phyloP scores from a whole-genome alignment of 2,888 invertebrate genomes.

The Muscina levida region DNA sequence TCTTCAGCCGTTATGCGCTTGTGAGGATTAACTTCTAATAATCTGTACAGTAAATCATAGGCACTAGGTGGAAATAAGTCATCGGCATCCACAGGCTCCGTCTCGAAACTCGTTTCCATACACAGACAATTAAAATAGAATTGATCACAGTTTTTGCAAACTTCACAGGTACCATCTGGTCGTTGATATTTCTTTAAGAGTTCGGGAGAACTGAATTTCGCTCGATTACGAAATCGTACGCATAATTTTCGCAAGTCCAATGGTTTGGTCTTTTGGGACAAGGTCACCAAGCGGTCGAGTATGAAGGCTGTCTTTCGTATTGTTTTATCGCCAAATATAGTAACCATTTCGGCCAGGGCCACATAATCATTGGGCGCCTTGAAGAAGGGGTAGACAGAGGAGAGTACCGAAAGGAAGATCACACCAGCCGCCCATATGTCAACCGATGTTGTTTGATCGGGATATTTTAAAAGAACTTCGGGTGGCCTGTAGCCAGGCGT shows the following conservation, averaged over 20 bases:
- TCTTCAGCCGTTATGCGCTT: constrained; percentile 86
- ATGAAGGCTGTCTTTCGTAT: constrained; percentile 85
- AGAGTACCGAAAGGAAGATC: constrained; percentile 88
- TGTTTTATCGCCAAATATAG: constrained; percentile 87
- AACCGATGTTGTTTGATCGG: constrained; percentile 90
- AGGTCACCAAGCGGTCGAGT: constrained; percentile 82
- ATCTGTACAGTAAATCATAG: constrained; percentile 85
- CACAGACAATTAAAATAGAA: constrained; percentile 79
- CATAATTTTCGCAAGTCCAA: constrained; percentile 81
- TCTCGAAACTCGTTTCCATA: constrained; percentile 72
- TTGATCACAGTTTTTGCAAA: constrained; percentile 79
- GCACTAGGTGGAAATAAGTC: constrained; percentile 85
- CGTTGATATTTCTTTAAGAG: constrained; percentile 73
- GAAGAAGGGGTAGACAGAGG: constrained; percentile 91
- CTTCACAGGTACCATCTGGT: constrained; percentile 72
- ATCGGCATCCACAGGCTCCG: constrained; percentile 74
- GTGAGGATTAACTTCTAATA: constrained; percentile 90
- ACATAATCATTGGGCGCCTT: constrained; percentile 89
- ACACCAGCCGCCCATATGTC: constrained; percentile 95
- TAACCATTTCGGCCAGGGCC: constrained; percentile 90
- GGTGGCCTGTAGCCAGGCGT: constrained; percentile 95
- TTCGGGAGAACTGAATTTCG: constrained; percentile 74
- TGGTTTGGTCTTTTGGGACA: constrained; percentile 81
- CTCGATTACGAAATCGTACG: constrained; percentile 78
- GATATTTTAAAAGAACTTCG: constrained; percentile 89